Base-by-base conservation (phyloP, 2,888 invertebrate genomes). In the Malthinus seriepunctatus region DNA sequence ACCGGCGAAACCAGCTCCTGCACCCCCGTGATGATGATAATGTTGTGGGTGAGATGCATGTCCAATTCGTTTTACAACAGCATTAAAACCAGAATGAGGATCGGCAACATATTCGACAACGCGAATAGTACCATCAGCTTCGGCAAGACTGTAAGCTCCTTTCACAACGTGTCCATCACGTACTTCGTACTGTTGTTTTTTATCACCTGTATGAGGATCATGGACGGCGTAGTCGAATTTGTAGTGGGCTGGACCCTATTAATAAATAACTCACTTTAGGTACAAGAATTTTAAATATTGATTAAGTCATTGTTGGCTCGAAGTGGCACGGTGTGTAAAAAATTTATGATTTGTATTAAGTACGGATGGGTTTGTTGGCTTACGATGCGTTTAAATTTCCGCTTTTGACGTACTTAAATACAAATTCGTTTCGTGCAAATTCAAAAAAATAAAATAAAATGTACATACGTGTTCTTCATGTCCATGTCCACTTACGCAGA, bases 121-220 rank as follows among this genome's bases (percentile, higher is more conserved):
- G 5, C 73, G 67, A 5, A 60, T 65, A 32, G 72, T 73, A 51
- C 74, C 73, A 63, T 74, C 74, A 10, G 73, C 62, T 59, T 75
- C 73, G 23, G 66, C 54, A 32, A 74, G 57, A 45, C 66, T 65
- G 60, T 73, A 73, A 12, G 59, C 62, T 5, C 73, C 74, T 44
- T 67, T 64, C 8, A 73, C 69, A 9, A 63, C 51, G 53, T 71
- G 67, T 5, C 73, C 73, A 32, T 70, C 65, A 8, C 69, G 63
- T 33, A 63, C 60, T 56, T 74, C 74, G 34, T 65, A 60, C 47
- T 74, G 74, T 4, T 66, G 62, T 59, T 74, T 71, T 12, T 67
- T 61, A 62, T 74, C 74, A 7, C 70, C 70, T 1, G 73, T 73
- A 39, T 71, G 68, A 8, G 64, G 67, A 57, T 73, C 73, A n/a